phyloP scores from a whole-genome alignment of 2,113 vertebrate genomes.

The Mastomys natalensis region DNA sequence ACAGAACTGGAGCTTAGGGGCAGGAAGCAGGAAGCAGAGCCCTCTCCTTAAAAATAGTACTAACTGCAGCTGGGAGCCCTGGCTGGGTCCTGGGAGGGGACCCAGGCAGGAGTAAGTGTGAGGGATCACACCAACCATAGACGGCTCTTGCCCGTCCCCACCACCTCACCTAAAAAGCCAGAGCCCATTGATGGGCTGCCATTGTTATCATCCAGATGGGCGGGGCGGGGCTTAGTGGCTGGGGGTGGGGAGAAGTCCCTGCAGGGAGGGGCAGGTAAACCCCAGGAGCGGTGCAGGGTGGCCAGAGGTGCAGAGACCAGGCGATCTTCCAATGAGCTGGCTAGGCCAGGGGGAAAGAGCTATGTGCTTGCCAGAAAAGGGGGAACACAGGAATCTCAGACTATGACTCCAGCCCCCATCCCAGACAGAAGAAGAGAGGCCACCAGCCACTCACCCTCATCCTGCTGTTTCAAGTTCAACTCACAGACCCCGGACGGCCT shows the following conservation, averaged over 20 bases:
- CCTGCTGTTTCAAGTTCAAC: constrained; percentile 17
- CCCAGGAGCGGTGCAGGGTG: not conserved
- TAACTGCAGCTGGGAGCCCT: not conserved
- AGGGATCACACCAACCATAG: not conserved
- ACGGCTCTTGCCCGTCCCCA: not conserved
- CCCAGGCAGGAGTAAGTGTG: not conserved
- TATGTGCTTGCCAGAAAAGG: not conserved
- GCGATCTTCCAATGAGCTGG: not conserved
- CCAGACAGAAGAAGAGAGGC: not conserved
- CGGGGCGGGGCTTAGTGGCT: not conserved
- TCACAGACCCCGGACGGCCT: constrained; percentile 36
- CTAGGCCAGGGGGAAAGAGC: not conserved
- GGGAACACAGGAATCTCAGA: not conserved
- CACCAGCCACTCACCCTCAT: constrained; percentile 75
- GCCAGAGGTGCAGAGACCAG: not conserved
- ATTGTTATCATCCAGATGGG: not conserved
- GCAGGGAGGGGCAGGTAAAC: not conserved
- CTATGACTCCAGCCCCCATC: constrained; percentile 30
- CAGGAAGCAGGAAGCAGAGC: constrained; percentile 43
- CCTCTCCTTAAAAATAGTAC: not conserved
- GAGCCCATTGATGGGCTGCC: not conserved
- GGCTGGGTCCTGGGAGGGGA: not conserved
- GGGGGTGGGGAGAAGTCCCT: not conserved
- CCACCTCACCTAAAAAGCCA: not conserved
- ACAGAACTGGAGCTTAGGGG: not conserved